Evolutionary conservation across 2,888 invertebrate genomes (phyloP).

Genomic region (Lepeophtheirus nordmannii): DNA sequence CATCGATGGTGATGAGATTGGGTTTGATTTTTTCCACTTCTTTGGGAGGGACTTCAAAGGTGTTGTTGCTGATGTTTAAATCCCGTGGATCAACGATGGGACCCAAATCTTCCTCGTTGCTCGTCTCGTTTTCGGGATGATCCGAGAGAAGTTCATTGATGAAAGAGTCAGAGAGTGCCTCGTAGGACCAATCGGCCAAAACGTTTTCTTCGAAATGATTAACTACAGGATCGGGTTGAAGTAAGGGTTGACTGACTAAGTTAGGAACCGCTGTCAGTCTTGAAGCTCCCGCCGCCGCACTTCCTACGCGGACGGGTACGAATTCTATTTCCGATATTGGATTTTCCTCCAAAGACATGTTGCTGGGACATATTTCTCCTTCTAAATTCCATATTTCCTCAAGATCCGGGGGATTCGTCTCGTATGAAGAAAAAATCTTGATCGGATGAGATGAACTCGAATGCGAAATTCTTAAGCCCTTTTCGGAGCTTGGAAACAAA

Average conservation of each 20-base stretch:
- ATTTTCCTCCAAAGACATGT: constrained; percentile 4
- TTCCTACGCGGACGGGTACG: too few relatives aligned
- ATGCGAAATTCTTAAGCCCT: background rate
- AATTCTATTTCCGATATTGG: background rate
- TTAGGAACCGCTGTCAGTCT: too few relatives aligned
- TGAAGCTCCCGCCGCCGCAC: too few relatives aligned
- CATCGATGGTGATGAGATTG: background rate
- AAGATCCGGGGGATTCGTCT: background rate
- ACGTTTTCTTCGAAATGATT: background rate
- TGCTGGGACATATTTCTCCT: background rate
- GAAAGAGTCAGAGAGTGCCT: background rate
- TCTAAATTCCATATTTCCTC: constrained; percentile 1
- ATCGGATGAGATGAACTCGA: background rate
- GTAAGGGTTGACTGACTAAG: too few relatives aligned
- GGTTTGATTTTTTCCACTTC: background rate
- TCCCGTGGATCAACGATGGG: background rate
- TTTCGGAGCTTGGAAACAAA: background rate
- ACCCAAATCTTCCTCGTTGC: background rate
- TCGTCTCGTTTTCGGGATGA: too few relatives aligned
- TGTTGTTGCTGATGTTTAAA: too few relatives aligned
- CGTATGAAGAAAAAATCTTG: constrained; percentile 3
- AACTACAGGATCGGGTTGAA: too few relatives aligned
- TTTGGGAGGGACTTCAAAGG: too few relatives aligned
- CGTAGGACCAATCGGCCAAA: background rate
- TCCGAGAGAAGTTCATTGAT: background rate